A percentile compares a stretch with the other conserved stretches of the same genome.
Evolutionary conservation across 2,888 invertebrate genomes (phyloP).

Genomic region (Pegoplata infirma): DNA sequence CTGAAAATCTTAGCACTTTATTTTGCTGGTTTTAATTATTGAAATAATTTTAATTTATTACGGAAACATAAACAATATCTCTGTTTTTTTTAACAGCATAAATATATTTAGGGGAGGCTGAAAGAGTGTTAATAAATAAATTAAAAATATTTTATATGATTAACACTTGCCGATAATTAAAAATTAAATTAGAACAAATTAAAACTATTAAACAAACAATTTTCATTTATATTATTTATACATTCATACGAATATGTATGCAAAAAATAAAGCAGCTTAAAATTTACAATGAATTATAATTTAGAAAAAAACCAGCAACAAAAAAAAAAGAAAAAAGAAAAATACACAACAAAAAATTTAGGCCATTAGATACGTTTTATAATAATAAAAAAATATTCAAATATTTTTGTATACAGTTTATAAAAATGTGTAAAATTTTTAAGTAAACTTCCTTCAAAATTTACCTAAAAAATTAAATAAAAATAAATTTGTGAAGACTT

Average conservation of each 20-base stretch:
- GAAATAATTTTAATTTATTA: too few relatives aligned
- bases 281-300: neutral
- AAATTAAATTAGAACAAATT: neutral
- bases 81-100: too few relatives aligned
- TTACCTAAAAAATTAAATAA: neutral
- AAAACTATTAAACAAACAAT: neutral
- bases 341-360: neutral
- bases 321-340: neutral
- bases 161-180: neutral
- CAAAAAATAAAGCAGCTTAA: neutral
- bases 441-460: slow-evolving; percentile 9
- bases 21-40: too few relatives aligned
- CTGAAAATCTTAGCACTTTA: too few relatives aligned
- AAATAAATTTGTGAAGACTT: neutral
- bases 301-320: slow-evolving; percentile 7
- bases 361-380: neutral
- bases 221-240: too few relatives aligned
- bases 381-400: neutral
- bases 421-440: slow-evolving; percentile 18
- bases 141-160: too few relatives aligned
- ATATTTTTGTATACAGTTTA: too few relatives aligned
- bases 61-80: too few relatives aligned
- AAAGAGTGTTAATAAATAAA: too few relatives aligned
- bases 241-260: too few relatives aligned
- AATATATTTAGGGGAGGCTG: too few relatives aligned